phyloP scores from a whole-genome alignment of 2,888 invertebrate species.

The Lacanobia wlatinum region DNA sequence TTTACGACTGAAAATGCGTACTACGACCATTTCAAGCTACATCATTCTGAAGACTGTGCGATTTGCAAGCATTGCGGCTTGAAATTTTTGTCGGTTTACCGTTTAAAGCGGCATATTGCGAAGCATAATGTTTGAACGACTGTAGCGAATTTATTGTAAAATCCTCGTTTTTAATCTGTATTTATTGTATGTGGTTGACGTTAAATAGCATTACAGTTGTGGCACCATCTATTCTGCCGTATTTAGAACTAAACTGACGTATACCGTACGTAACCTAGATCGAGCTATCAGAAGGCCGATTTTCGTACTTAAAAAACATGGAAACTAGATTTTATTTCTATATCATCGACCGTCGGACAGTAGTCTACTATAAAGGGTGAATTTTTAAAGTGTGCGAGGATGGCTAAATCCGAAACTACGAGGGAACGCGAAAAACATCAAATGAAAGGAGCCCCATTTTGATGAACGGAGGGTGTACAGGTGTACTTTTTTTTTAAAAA shows the following conservation, averaged over 20 bases:
- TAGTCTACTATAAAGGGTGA: too few species aligned
- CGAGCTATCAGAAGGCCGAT: background rate
- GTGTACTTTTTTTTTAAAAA: too few species aligned
- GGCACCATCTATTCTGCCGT: background rate
- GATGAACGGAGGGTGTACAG: too few species aligned
- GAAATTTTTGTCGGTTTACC: constrained; percentile 81
- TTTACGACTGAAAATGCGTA: constrained; percentile 80
- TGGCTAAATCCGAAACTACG: too few species aligned
- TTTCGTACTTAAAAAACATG: too few species aligned
- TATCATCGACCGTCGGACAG: too few species aligned
- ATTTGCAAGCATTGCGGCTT: constrained; percentile 84
- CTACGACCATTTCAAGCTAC: constrained; percentile 83
- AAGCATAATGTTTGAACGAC: constrained; percentile 73
- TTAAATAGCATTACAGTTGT: background rate
- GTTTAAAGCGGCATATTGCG: constrained; percentile 82
- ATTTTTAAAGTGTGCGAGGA: too few species aligned
- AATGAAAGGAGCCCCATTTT: too few species aligned
- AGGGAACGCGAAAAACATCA: too few species aligned
- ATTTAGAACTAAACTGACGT: background rate
- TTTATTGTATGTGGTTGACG: background rate
- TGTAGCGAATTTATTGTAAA: constrained; percentile 51
- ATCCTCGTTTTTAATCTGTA: background rate
- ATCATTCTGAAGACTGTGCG: constrained; percentile 83
- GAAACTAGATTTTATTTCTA: too few species aligned
- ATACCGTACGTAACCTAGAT: too few species aligned